Base-by-base conservation (phyloP, 2,888 invertebrate genomes). In the Cordilura impudica region DNA sequence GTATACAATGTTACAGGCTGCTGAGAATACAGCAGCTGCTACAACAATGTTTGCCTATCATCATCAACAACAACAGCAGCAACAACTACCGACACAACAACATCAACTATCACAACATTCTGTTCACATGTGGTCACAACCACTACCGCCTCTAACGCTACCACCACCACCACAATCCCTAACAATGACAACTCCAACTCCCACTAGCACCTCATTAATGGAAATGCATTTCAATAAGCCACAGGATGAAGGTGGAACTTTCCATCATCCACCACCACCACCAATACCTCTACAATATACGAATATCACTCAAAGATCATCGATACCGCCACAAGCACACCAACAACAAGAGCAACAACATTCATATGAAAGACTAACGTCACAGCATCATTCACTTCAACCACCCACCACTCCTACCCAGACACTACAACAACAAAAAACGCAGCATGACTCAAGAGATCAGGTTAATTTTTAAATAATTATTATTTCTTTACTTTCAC, bases 1-100 rank as follows among this genome's bases (percentile, higher is more conserved):
- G 89, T 89, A 89, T 83, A 88, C 87, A 83, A 88, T 87, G 84
- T 82, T 87, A 83, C 86, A 87, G 83, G 84, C 83, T 78, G 74
- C 83, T 69, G 72, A 81, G 61, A 70, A 79, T 76, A 58, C 78
- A 72, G 63, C 82, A 72, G 66, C 75, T 70, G 35, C 81, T 45
- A 39, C 83, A 82, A 84, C 82, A 84, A 85, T 84, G 69, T 71
- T 86, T 84, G 84, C 83, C 83, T 81, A 78, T 77, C 77, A 79
- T 63, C 77, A 81, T 26, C 82, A 81, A 23, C 73, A 78, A 6
- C 78, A 78, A 12, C 63, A 56, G 4, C 66, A 60, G 7, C 51
- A 49, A 2, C 19, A 26, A 12, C n/a, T 81, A 35, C 66, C 82
- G 49, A 35, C 65, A 12, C 60, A 56, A 39, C 69, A 67, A 7